Percentiles rank a stretch among this genome's conserved stretches.
Evolutionary conservation across 1,140 invertebrate genomes (phyloP).

Genomic region (Drosophila orosa): DNA sequence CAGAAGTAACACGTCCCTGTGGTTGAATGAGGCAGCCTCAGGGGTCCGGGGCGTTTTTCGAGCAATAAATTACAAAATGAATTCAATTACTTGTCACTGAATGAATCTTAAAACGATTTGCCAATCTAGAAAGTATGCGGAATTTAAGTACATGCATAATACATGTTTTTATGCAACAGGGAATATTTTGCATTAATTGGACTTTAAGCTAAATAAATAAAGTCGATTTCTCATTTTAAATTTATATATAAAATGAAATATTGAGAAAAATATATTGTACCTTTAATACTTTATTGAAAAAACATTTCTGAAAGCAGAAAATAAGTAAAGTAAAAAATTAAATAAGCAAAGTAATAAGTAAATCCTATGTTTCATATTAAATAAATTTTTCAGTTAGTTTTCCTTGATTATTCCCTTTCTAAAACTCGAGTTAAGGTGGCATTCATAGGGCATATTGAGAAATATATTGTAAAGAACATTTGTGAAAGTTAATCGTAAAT

Average conservation of each 20-base stretch:
- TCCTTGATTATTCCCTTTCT: too few species aligned
- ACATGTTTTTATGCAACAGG: background rate
- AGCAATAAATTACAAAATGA: conserved; percentile 82
- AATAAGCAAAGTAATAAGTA: too few species aligned
- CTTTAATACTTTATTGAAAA: background rate
- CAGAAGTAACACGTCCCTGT: conserved; percentile 47
- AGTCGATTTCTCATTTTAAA: background rate
- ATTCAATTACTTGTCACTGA: conserved; percentile 80
- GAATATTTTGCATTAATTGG: background rate
- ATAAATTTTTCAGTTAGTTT: too few species aligned
- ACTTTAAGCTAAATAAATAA: background rate
- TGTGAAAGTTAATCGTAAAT: background rate
- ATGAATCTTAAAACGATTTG: conserved; percentile 76
- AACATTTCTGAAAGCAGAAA: too few species aligned
- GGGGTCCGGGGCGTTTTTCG: conserved; percentile 55
- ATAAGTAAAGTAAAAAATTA: too few species aligned
- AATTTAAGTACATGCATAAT: background rate
- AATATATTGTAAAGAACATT: background rate
- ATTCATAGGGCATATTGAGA: too few species aligned
- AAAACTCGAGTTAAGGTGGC: too few species aligned
- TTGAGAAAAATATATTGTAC: background rate
- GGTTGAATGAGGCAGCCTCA: conserved; percentile 29
- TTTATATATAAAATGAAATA: background rate
- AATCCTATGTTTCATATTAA: too few species aligned
- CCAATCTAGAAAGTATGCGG: conserved; percentile 26